These are phyloP conservation scores for Collichthys lucidus DNA, from an alignment of 2,113 vertebrate species.

Conservation along the genomic window DNA sequence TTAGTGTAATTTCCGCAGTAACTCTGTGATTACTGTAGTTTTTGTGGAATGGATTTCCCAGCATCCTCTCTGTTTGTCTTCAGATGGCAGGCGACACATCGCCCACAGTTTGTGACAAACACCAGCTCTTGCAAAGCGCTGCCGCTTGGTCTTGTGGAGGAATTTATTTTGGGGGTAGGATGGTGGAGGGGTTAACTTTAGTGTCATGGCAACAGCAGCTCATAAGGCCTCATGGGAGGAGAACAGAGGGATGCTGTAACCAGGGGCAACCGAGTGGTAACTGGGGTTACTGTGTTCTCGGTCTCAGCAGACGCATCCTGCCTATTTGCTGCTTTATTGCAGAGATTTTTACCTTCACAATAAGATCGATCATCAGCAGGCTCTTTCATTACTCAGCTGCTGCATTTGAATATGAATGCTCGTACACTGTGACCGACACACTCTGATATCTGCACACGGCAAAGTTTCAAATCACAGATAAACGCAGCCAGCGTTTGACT, in stretches of 20 bases:
- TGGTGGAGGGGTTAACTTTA: slow-evolving; percentile 39
- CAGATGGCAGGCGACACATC: slow-evolving; percentile 6
- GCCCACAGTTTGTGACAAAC: neutral
- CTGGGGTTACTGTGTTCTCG: slow-evolving; percentile 31
- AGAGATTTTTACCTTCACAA: neutral
- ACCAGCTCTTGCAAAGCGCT: neutral
- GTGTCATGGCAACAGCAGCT: slow-evolving; percentile 73
- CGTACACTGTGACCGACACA: neutral
- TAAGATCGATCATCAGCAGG: neutral
- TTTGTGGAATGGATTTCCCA: too few relatives aligned
- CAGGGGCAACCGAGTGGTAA: slow-evolving; percentile 70
- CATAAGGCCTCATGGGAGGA: slow-evolving; percentile 48
- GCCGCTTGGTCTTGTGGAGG: neutral
- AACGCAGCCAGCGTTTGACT: slow-evolving; percentile 1
- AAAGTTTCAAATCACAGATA: slow-evolving; percentile 10
- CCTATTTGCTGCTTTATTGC: slow-evolving; percentile 3
- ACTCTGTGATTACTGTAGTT: too few relatives aligned
- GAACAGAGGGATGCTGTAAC: slow-evolving; percentile 66
- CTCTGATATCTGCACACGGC: neutral
- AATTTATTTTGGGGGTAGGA: neutral
- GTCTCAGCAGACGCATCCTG: slow-evolving; percentile 33
- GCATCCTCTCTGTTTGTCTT: neutral
- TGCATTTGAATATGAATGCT: neutral
- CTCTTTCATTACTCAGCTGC: slow-evolving; percentile 10
- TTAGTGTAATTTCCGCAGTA: too few relatives aligned